Conservation (phyloP, 1,140 invertebrate species). For the Cyclina sinensis region DNA sequence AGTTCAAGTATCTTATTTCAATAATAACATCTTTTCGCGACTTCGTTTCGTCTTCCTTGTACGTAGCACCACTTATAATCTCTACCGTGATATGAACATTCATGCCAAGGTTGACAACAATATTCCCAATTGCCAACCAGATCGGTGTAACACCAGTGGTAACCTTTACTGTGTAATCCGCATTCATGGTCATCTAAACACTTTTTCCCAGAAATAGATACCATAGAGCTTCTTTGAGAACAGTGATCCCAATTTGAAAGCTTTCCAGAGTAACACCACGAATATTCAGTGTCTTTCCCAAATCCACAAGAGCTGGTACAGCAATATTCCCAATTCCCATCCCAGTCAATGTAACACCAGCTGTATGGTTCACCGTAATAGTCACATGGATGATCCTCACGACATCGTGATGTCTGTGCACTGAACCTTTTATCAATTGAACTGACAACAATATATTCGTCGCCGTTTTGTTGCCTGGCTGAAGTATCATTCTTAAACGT, state of each 20-base stretch:
- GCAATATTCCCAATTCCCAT: conserved; percentile 12
- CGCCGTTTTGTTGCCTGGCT: not conserved
- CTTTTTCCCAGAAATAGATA: not conserved
- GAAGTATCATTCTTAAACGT: not conserved
- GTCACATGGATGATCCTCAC: not conserved
- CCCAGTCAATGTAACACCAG: conserved; percentile 20
- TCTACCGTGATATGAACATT: not conserved
- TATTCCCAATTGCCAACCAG: not conserved
- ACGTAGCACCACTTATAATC: not conserved
- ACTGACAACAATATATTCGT: not conserved
- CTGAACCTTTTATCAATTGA: not conserved
- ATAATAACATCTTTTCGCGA: too few relatives aligned
- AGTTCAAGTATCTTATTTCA: too few relatives aligned
- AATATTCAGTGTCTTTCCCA: not conserved
- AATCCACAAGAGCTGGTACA: conserved; percentile 15
- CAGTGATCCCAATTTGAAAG: not conserved
- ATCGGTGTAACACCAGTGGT: not conserved
- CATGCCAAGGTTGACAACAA: not conserved
- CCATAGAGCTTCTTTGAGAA: not conserved
- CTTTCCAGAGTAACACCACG: not conserved
- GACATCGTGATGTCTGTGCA: not conserved
- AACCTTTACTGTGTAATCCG: not conserved
- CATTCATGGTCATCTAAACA: not conserved
- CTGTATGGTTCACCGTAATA: not conserved
- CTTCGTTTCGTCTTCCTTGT: not conserved